Evolutionary conservation across 2,797 vertebrate genomes (phyloP).

Genomic region (Coregonus ussuriensis): DNA sequence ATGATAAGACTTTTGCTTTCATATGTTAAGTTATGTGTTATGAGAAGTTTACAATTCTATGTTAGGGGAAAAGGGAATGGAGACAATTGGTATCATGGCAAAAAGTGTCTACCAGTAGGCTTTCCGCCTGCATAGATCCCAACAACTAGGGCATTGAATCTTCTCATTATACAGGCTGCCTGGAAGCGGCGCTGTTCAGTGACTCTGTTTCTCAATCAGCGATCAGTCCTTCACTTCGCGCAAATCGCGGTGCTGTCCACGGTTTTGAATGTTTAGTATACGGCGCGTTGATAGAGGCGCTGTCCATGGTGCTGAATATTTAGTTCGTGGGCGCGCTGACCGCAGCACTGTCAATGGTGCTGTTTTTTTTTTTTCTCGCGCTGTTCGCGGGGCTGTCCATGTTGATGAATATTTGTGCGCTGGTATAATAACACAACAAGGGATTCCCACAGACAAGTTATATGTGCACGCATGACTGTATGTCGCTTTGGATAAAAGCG

Average conservation of each 20-base stretch:
- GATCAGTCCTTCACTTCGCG: too few species aligned
- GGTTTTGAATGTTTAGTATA: too few species aligned
- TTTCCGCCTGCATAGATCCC: not conserved
- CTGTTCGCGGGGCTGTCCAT: not conserved
- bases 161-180: too few species aligned
- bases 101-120: not conserved
- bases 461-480: not conserved
- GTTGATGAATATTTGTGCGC: not conserved
- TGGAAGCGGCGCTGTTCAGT: too few species aligned
- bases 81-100: too few species aligned
- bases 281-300: too few species aligned
- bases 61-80: too few species aligned
- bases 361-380: not conserved
- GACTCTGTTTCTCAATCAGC: too few species aligned
- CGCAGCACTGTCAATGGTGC: not conserved
- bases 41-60: too few species aligned
- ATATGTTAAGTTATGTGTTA: too few species aligned
- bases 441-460: not conserved
- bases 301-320: not conserved
- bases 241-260: too few species aligned
- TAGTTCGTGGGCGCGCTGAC: not conserved
- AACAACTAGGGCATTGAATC: not conserved
- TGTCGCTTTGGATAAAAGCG: not conserved
- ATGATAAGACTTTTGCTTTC: too few species aligned
- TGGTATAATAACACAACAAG: not conserved